Conservation (phyloP, 2,797 vertebrate species). For the Nasua narica region DNA sequence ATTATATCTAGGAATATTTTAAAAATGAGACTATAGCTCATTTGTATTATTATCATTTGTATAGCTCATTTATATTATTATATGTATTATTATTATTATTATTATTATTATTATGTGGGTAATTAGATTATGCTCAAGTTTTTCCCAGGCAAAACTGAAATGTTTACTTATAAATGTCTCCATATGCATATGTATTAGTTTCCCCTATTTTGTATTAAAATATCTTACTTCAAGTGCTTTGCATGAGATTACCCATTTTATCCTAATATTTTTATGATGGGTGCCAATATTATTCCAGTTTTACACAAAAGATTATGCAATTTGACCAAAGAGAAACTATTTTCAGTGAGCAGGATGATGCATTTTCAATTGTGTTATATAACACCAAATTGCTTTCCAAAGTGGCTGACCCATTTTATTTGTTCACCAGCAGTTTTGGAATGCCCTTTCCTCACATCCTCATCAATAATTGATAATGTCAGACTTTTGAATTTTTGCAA, state of each 20-base stretch:
- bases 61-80: no score
- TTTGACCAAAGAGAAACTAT: neutral
- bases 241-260: neutral
- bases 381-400: neutral
- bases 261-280: neutral
- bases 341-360: neutral
- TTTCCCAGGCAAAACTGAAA: neutral
- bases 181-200: neutral
- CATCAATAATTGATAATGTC: neutral
- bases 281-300: neutral
- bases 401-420: neutral
- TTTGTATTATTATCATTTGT: no score
- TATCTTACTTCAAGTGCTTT: neutral
- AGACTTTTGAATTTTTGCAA: neutral
- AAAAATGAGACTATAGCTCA: neutral
- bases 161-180: neutral
- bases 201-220: neutral
- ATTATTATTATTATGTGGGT: neutral
- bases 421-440: neutral
- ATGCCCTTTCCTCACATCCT: rapidly evolving
- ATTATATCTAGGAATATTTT: neutral
- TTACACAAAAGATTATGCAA: neutral
- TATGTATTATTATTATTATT: no score
- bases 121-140: neutral
- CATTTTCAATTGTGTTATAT: neutral